Evolutionary conservation across 2,888 invertebrate species (phyloP), one percentile per base, ranked within the genome.

Genomic region (Candidula unifasciata): DNA sequence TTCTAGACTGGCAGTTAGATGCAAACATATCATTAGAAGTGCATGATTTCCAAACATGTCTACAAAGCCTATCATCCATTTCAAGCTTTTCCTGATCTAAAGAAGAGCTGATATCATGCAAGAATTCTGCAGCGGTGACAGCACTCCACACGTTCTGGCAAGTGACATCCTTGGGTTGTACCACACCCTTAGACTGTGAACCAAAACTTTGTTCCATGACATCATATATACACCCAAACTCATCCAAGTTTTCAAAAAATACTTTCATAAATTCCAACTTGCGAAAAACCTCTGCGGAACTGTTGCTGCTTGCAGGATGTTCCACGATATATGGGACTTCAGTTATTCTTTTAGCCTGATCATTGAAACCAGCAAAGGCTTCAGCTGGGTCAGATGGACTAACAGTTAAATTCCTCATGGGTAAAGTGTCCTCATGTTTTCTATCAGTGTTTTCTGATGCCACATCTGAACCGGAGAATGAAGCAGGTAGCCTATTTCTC

Each of bases 211-310:
- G 66, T n/a, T 52, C 79, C 0, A 66, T 8, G 5, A 37, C 8
- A 2, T 79, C 79, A 64, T 68, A 52, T 27, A 81, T 24, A 73
- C 60, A 37, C 6, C 73, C 74, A 81, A 81, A 73, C 27, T 81
- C 73, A 60, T 81, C 60, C 30, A 81, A 54, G 57, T 81, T 81
- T 35, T 81, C 73, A 73, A 81, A 81, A 73, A 81, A 73, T 37
- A 73, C 24, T 60, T n/a, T 81, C 64, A 81, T 81, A 2, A 57
- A 54, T 27, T 81, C 74, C 54, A 81, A 44, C 44, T 73, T 73
- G 27, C 44, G 33, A 24, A 33, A 30, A 44, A 73, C 27, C 16
- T 73, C 27, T n/a, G 18, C 0, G 18, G 71, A 13, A 16, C 35
- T 16, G n/a, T 57, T n/a, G 10, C 33, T 18, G 30, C 44, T 35